These are phyloP conservation scores for Electrophaes corylata DNA, from an alignment of 2,888 invertebrate species.

Conservation along the genomic window DNA sequence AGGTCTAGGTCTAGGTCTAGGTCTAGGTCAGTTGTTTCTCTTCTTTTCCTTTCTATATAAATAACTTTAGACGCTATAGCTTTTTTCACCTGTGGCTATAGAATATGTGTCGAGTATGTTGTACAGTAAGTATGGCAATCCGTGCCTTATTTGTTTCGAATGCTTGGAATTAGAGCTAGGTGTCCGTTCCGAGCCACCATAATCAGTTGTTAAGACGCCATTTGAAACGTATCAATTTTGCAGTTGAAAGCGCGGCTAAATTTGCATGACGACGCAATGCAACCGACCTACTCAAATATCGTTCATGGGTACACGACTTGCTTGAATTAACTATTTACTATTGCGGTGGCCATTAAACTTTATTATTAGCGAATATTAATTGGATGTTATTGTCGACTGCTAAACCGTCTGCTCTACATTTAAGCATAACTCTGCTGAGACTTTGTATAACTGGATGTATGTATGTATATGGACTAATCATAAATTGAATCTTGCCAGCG, in stretches of 20 bases:
- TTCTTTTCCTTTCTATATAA: too few relatives aligned
- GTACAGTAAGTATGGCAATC: slow-evolving; percentile 11
- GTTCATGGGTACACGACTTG: slow-evolving; percentile 44
- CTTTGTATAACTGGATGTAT: too few relatives aligned
- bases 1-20: too few relatives aligned
- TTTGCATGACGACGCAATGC: slow-evolving; percentile 64
- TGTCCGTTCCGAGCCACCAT: slow-evolving; percentile 46
- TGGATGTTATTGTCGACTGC: slow-evolving; percentile 29
- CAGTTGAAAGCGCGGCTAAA: slow-evolving; percentile 63
- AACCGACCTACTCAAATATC: slow-evolving; percentile 47
- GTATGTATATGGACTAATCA: not conserved
- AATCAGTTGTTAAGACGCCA: slow-evolving; percentile 57
- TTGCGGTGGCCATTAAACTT: slow-evolving; percentile 36
- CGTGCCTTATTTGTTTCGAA: slow-evolving; percentile 29
- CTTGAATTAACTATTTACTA: slow-evolving; percentile 52
- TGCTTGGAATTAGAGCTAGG: slow-evolving; percentile 45
- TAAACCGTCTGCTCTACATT: slow-evolving; percentile 10
- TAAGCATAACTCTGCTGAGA: not conserved
- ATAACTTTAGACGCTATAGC: too few relatives aligned
- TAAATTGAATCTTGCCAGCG: not conserved
- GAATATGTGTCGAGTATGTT: too few relatives aligned
- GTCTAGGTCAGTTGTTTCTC: too few relatives aligned
- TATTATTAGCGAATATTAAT: slow-evolving; percentile 39
- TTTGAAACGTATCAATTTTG: slow-evolving; percentile 69
- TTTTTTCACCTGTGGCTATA: too few relatives aligned